These are phyloP conservation scores for Hyppa rectilinea DNA, from an alignment of 2,888 invertebrate species.

Conservation along the genomic window DNA sequence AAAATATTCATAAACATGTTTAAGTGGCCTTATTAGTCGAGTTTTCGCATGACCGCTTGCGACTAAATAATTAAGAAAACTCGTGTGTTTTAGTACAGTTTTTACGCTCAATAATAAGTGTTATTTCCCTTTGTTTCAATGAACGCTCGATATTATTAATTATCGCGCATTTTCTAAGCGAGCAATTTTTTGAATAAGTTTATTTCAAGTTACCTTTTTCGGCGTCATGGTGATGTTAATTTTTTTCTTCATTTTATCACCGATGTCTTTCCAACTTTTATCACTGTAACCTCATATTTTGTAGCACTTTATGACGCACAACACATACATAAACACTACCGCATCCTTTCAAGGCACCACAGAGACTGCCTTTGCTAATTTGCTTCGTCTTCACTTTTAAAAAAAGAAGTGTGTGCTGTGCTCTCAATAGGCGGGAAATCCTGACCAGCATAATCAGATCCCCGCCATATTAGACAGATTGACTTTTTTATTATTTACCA, in stretches of 20 bases:
- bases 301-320: constrained; percentile 30
- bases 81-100: constrained; percentile 19
- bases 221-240: constrained; percentile 70
- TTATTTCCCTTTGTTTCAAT: constrained; percentile 33
- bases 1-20: constrained; percentile 48
- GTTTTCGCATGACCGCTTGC: constrained; percentile 58
- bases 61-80: constrained; percentile 52
- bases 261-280: constrained; percentile 12
- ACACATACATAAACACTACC: constrained; percentile 47
- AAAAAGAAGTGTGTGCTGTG: constrained; percentile 56
- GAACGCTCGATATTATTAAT: constrained; percentile 18
- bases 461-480: constrained; percentile 36
- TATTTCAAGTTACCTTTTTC: constrained; percentile 69
- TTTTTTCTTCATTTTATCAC: constrained; percentile 73
- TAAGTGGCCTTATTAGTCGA: constrained; percentile 40
- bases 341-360: constrained; percentile 54
- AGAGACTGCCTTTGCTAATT: constrained; percentile 62
- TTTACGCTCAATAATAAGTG: constrained; percentile 31
- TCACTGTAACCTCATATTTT: constrained; percentile 48
- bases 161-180: constrained; percentile 14
- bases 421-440: constrained; percentile 65
- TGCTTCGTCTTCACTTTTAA: constrained; percentile 42
- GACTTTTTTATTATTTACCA: constrained; percentile 45
- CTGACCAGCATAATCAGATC: constrained; percentile 65
- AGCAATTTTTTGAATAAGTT: background rate